Evolutionary conservation across 1,140 invertebrate genomes (phyloP).

Genomic region (Diploscapter pachys): DNA sequence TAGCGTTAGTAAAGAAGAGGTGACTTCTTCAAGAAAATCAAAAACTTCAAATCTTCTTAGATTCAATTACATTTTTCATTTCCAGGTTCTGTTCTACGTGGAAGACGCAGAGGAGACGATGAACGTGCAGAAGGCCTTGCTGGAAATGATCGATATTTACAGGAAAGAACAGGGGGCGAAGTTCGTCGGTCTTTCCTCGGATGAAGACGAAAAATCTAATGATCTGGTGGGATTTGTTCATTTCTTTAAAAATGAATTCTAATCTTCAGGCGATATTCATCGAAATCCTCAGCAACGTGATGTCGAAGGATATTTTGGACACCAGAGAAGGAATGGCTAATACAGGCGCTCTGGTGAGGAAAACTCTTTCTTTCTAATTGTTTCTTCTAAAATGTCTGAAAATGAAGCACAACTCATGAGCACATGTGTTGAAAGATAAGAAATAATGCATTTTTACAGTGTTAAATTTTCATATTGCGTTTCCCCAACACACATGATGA

Average conservation of each 20-base stretch:
- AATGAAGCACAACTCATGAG: too few species aligned
- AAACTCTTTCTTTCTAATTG: too few species aligned
- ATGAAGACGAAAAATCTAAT: conserved; percentile 35
- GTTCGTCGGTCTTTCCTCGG: conserved; percentile 3
- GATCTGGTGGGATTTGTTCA: conserved; percentile 18
- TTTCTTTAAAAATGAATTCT: too few species aligned
- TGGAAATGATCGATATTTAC: conserved; percentile 26
- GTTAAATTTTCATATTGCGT: not conserved
- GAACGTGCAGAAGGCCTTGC: not conserved
- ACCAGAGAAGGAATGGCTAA: not conserved
- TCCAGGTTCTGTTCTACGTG: too few species aligned
- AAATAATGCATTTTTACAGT: not conserved
- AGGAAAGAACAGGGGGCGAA: conserved; percentile 18
- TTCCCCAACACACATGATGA: not conserved
- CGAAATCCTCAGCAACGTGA: conserved; percentile 34
- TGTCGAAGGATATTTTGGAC: conserved; percentile 37
- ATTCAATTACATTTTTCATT: too few species aligned
- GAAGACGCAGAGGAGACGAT: too few species aligned
- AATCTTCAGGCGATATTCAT: conserved; percentile 22
- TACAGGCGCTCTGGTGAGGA: conserved; percentile 13
- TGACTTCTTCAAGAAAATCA: too few species aligned
- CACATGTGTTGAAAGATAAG: too few species aligned
- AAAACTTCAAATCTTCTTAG: too few species aligned
- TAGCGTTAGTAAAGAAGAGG: too few species aligned
- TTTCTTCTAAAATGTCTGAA: not conserved